Evolutionary conservation across 1,140 invertebrate species (phyloP), one percentile per base, ranked within the genome.

Genomic region (Drosophila sp.): DNA sequence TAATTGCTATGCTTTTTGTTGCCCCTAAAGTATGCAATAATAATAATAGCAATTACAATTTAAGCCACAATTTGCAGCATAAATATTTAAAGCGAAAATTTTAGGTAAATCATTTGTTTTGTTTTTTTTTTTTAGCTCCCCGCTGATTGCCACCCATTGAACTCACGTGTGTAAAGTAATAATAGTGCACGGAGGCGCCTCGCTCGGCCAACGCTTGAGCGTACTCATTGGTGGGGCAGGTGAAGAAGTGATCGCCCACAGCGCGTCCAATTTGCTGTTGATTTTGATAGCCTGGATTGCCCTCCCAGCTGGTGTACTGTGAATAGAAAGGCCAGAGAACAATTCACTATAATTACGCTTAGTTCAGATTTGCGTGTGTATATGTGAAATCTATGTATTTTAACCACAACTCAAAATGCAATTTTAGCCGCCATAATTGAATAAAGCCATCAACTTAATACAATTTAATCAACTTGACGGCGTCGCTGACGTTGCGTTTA

Each of bases 241-340:
- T 96, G 92, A 99, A 98, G 93, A 97, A 98, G 86, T 97, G 97
- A 93, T 99, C 98, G 2, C 97, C 97, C 0, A 98, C 97, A 1
- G 98, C 95, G 76, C 97, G 96, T 17, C 96, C 96, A 32, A 98
- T 95, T 93, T 96, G 95, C 90, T 96, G 96, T 84, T 97, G 95
- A 84, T 98, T 97, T 79, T 96, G 92, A 80, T 95, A 96, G 4
- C 95, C 95, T 80, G 98, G 95, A 33, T 96, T 95, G 4, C 96
- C 94, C 74, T 97, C 95, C 97, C 97, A 99, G 87, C 98, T 95
- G 0, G 97, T 98, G 92, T 98, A 98, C 96, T 98, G 93, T 1
- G 94, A 95, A 76, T 3, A 30, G 38, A 62, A 11, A 55, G 6
- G 11, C 54, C 1, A 7, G 27, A 58, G 38, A 17, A 38, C 17